Conservation (phyloP, 2,888 invertebrate genomes). For the Asteroscopus sphinx region DNA sequence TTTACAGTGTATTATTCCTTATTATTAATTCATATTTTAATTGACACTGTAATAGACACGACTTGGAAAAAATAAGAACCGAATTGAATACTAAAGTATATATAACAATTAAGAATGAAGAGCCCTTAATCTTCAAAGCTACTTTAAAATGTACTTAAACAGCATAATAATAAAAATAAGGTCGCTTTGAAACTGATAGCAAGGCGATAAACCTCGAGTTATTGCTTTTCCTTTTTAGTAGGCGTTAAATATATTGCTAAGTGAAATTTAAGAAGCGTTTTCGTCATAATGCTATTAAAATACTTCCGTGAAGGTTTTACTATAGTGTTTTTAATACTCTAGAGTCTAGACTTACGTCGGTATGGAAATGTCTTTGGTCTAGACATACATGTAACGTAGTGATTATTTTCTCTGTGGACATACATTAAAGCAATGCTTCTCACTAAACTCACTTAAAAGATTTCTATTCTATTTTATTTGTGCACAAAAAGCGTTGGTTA, state of each 20-base stretch:
- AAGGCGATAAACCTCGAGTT: conserved; percentile 37
- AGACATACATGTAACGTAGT: too few relatives aligned
- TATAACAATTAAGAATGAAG: background rate
- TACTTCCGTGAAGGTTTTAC: too few relatives aligned
- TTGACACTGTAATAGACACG: conserved; percentile 9
- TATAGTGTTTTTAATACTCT: too few relatives aligned
- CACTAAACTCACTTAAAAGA: too few relatives aligned
- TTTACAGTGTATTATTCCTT: conserved; percentile 18
- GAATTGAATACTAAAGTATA: background rate
- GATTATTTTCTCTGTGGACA: too few relatives aligned
- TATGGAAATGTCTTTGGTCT: too few relatives aligned
- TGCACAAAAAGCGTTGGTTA: too few relatives aligned
- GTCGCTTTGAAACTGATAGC: conserved; percentile 27
- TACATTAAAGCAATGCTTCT: too few relatives aligned
- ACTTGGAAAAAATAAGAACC: conserved; percentile 1
- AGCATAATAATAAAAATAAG: conserved; percentile 21
- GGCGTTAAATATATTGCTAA: conserved; percentile 49
- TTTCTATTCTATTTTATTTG: too few relatives aligned
- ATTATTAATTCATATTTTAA: conserved; percentile 44
- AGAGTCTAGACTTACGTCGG: too few relatives aligned
- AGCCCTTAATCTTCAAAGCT: background rate
- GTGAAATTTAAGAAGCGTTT: conserved; percentile 40
- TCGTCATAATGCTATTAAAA: conserved; percentile 6
- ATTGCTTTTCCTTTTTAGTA: conserved; percentile 37
- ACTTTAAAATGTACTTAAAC: conserved; percentile 7